Conservation (phyloP, 2,888 invertebrate genomes). For the Keiferia lycopersicella region DNA sequence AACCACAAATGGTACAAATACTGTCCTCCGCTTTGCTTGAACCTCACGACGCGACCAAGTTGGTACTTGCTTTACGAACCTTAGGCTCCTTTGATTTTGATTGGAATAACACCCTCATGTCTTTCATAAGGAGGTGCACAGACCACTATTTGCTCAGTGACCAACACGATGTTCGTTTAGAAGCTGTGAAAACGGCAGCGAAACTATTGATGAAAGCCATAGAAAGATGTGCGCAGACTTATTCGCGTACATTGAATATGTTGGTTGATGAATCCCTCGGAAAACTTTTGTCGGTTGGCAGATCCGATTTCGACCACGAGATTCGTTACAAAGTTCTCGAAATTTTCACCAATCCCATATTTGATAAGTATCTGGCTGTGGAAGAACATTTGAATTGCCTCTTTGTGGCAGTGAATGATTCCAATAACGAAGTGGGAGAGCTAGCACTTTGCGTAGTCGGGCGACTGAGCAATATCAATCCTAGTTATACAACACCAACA, state of each 20-base stretch:
- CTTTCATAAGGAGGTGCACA: constrained; percentile 96
- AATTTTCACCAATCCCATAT: constrained; percentile 92
- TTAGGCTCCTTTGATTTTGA: constrained; percentile 96
- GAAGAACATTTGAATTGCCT: constrained; percentile 96
- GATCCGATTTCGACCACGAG: constrained; percentile 97
- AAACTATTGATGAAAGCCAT: constrained; percentile 92
- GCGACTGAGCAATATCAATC: constrained; percentile 95
- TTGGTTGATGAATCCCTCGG: constrained; percentile 96
- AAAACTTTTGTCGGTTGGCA: constrained; percentile 94
- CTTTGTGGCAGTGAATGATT: constrained; percentile 97
- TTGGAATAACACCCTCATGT: constrained; percentile 91
- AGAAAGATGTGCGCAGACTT: constrained; percentile 82
- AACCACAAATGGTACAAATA: constrained; percentile 67
- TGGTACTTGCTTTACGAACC: constrained; percentile 95
- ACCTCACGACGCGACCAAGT: constrained; percentile 88
- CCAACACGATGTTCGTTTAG: constrained; percentile 92
- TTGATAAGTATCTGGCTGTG: constrained; percentile 97
- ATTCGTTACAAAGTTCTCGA: constrained; percentile 95
- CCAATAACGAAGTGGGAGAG: constrained; percentile 96
- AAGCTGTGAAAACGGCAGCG: constrained; percentile 96
- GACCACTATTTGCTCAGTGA: constrained; percentile 95
- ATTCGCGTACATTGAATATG: constrained; percentile 90
- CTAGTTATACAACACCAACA: constrained; percentile 98
- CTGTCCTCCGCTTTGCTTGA: constrained; percentile 73
- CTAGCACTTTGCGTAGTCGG: constrained; percentile 96